Conservation (phyloP, 2,113 vertebrate species). For the Elgaria multicarinata region DNA sequence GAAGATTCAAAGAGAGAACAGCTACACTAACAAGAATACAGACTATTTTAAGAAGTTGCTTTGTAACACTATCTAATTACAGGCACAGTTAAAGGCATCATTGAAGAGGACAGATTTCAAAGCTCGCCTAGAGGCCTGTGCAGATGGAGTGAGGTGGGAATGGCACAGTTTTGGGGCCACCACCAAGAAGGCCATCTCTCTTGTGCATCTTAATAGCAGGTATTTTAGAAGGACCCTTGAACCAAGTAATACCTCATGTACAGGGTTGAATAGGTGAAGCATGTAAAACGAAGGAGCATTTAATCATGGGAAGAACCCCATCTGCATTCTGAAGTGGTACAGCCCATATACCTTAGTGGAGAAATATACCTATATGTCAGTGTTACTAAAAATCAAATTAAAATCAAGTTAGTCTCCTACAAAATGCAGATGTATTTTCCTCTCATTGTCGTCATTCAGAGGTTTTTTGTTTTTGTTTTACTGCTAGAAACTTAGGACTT, state of each 20-base stretch:
- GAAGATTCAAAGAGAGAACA: conserved; percentile 3
- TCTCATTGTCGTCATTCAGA: background rate
- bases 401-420: background rate
- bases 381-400: background rate
- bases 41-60: background rate
- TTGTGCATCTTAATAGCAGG: background rate
- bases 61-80: background rate
- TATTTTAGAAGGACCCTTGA: background rate
- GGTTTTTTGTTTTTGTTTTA: too few relatives aligned
- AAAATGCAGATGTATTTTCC: background rate
- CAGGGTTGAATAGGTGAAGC: background rate
- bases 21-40: background rate
- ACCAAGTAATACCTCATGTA: background rate
- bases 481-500: too few relatives aligned
- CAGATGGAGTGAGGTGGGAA: background rate
- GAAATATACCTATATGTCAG: background rate
- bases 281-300: background rate
- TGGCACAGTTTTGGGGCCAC: background rate
- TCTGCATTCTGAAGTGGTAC: background rate
- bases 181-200: background rate
- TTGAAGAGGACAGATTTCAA: background rate
- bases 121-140: background rate
- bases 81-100: background rate
- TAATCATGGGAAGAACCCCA: background rate
- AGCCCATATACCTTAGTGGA: background rate